Base-by-base conservation (phyloP, 2,113 vertebrate species). In the Collichthys lucidus region DNA sequence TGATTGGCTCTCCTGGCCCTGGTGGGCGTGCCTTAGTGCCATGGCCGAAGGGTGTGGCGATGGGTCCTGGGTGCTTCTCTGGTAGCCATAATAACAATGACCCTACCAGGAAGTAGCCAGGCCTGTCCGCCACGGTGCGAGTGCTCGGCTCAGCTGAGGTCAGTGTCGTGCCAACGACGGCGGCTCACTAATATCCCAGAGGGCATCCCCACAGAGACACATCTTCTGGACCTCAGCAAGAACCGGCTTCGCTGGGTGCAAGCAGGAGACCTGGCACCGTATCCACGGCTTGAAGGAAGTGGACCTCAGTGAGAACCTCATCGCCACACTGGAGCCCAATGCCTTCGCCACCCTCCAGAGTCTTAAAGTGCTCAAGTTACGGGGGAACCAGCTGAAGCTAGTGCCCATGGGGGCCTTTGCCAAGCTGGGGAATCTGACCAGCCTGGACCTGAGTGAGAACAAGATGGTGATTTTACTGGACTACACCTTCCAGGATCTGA, bases 381-480 rank as follows among this genome's bases (percentile, higher is more conserved):
- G 97, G 0, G 96, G 95, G 1, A 99, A 99, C 94, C 97, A 98
- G 91, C 95, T 99, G 44, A 98, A 97, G 89, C 94, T 99, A 65
- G 95, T 99, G 72, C 96, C 98, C 0, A 95, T 97, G 0, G 98
- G 98, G 0, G 96, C 97, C 50, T 99, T 99, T 67, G 95, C 96
- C 56, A 96, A 96, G 69, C 95, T 99, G 74, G 94, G 94, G 72
- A 99, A 98, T 92, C 96, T 99, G 74, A 99, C 97, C 22, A 93
- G 96, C 57, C 92, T 99, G 88, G 98, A 99, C 91, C 95, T 99
- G 85, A 99, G 98, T 0, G 97, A 99, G 92, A 99, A 99, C 94
- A 97, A 97, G 84, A 96, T 99, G 16, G 98, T 99, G 72, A 97
- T 99, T 91, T 95, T 99, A 82, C 79, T 99, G 79, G 98, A 99